Evolutionary conservation across 2,113 vertebrate genomes (phyloP), one percentile per base, ranked within the genome.

Genomic region (Mobula hypostoma): DNA sequence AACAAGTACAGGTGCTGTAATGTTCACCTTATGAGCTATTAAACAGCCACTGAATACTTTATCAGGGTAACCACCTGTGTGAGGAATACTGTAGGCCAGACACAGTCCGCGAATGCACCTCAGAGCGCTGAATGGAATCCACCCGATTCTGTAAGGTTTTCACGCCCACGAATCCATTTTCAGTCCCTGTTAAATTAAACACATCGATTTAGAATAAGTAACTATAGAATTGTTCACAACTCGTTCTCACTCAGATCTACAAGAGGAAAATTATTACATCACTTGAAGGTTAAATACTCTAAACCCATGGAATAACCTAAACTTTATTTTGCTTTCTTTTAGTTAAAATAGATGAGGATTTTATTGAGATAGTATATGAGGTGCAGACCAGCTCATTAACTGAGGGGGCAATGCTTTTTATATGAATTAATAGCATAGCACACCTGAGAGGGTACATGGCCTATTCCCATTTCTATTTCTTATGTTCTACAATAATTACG

Each of bases 61-160:
- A 29, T 92, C 66, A 93, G 27, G 48, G 36, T 74, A 48, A 6
- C 24, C 7, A 99, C 99, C 98, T 98, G 94, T 99, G 98, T 68
- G 97, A 94, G 40, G 99, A 99, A 95, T 98, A 99, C 1, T 97
- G 96, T 8, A 99, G 97, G 1, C 96, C 95, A 0, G 97, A 97
- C 94, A 99, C 95, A 83, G 96, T 96, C 48, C 98, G 98, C 61
- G 95, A 95, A 94, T 99, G 98, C 94, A 98, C 95, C 0, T 94
- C 94, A 15, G 96, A 85, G 66, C 96, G 97, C 94, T 95, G 96
- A 24, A 95, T 94, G 0, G 95, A 95, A 58, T 97, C 96, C 0
- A 96, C 11, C 70, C 29, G 95, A 21, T 95, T 97, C 96, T 97
- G 98, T 94, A 98, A 97, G 94, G 98, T 98, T 94, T 97, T 97